A percentile compares a stretch with the other conserved stretches of the same genome.
Evolutionary conservation across 2,113 vertebrate species (phyloP).

Genomic region (Caranx ignobilis): DNA sequence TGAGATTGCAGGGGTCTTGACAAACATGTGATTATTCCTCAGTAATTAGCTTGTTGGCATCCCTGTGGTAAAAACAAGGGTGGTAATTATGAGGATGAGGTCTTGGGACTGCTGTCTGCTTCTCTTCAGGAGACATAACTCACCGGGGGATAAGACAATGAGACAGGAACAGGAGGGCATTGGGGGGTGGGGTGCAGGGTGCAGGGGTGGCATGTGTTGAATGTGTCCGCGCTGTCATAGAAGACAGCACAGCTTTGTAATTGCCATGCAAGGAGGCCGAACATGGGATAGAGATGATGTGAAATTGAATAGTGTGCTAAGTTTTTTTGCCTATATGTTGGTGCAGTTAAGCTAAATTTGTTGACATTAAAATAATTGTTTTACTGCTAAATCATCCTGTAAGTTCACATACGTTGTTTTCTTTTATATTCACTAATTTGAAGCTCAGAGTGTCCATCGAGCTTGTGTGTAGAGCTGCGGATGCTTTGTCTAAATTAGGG

Average conservation of each 20-base stretch:
- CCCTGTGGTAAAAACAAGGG: conserved; percentile 77
- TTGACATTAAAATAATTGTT: background rate
- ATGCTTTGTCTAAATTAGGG: conserved; percentile 50
- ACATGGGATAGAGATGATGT: conserved; percentile 34
- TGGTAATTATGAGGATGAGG: conserved; percentile 78
- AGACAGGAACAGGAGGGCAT: conserved; percentile 61
- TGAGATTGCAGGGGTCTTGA: conserved; percentile 76
- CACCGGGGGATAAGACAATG: conserved; percentile 73
- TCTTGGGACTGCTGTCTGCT: conserved; percentile 72
- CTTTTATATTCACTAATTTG: background rate
- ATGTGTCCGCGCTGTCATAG: conserved; percentile 68
- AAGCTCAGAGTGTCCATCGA: conserved; percentile 28
- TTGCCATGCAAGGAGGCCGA: conserved; percentile 59
- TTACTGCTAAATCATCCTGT: background rate
- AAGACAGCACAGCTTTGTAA: conserved; percentile 68
- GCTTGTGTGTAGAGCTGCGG: conserved; percentile 22
- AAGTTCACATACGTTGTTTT: background rate
- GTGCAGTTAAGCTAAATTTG: background rate
- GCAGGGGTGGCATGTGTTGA: conserved; percentile 61
- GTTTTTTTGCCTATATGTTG: conserved; percentile 15
- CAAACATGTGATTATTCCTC: conserved; percentile 83
- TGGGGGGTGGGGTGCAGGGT: conserved; percentile 6
- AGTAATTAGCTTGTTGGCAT: conserved; percentile 81
- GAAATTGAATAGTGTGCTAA: conserved; percentile 38
- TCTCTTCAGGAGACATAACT: conserved; percentile 72